Percentiles rank a stretch among this genome's conserved stretches.
Evolutionary conservation across 1,140 invertebrate species (phyloP).

Genomic region (Atta cephalotes): DNA sequence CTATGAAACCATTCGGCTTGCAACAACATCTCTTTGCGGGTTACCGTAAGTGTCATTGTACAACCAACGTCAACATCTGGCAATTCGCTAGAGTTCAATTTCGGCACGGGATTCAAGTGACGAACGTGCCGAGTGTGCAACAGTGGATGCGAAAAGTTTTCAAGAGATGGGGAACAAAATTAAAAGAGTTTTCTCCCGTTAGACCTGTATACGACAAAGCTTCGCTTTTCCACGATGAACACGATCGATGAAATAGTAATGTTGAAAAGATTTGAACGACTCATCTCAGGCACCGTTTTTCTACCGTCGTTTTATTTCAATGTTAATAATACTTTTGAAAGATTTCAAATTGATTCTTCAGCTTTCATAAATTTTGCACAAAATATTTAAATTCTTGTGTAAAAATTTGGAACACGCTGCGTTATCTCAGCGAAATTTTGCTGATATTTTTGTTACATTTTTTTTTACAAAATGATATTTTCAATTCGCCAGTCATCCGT

Average conservation of each 20-base stretch:
- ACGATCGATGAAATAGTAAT: constrained; percentile 19
- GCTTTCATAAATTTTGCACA: neutral
- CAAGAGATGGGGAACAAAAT: constrained; percentile 20
- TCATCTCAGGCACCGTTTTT: neutral
- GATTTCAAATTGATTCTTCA: constrained; percentile 15
- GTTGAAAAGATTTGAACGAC: constrained; percentile 7
- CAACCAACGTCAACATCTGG: constrained; percentile 20
- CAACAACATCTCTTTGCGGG: neutral
- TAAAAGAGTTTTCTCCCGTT: constrained; percentile 35
- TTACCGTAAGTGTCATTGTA: constrained; percentile 5
- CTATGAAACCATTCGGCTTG: neutral
- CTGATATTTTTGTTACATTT: neutral
- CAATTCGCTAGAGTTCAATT: constrained; percentile 22
- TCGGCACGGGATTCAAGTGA: constrained; percentile 37
- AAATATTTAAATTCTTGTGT: neutral
- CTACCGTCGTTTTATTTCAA: neutral
- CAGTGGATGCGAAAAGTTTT: constrained; percentile 9
- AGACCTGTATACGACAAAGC: constrained; percentile 1
- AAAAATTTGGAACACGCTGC: constrained; percentile 5
- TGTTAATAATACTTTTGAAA: constrained; percentile 18
- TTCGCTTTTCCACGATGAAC: neutral
- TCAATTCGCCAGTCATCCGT: neutral
- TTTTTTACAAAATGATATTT: constrained; percentile 3
- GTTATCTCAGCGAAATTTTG: neutral
- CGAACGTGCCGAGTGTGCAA: constrained; percentile 17